Evolutionary conservation across 2,888 invertebrate genomes (phyloP), one percentile per base, ranked within the genome.

Genomic region (Tuberolachnus salignus): DNA sequence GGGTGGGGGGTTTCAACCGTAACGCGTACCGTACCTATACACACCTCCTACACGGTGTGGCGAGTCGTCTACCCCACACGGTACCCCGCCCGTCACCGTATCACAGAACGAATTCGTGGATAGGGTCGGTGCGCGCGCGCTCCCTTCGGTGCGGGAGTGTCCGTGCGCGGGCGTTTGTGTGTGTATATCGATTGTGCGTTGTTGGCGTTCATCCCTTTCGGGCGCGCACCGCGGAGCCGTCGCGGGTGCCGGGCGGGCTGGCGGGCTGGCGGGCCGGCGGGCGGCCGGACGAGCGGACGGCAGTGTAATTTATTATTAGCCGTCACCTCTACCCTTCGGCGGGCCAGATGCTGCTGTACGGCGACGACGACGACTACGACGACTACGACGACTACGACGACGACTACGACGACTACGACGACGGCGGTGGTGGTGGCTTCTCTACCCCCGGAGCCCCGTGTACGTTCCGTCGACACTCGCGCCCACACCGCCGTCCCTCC

Each of bases 301-400:
- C 11, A 61, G 44, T 67, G 75, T 75, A 75, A 75, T 75, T 75
- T 75, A 75, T 75, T 75, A 75, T 75, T 75, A 67, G 75, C 67
- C 75, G 75, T 75, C 75, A 75, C 67, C 75, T 75, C 75, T 75
- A 49, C 67, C 57, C 75, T 49, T 49, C 75, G 53, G 57, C 75
- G 53, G 57, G 75, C 75, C 75, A 67, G 67, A 67, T 67, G 75
- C 66, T 75, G 75, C 51, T 34, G 57, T 44, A 64, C 53, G 26
- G 26, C 44, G 53, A 21, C 51, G 71, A 19, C 55, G 57, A 16
- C 61, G 51, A 19, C 16, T n/a, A n/a, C n/a, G n/a, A n/a, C n/a
- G n/a, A n/a, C n/a, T n/a, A n/a, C n/a, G n/a, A n/a, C n/a, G n/a
- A n/a, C n/a, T n/a, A n/a, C n/a, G n/a, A n/a, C n/a, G n/a, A n/a